Evolutionary conservation across 2,888 invertebrate genomes (phyloP).

Genomic region (Drosophila trichaetosa): DNA sequence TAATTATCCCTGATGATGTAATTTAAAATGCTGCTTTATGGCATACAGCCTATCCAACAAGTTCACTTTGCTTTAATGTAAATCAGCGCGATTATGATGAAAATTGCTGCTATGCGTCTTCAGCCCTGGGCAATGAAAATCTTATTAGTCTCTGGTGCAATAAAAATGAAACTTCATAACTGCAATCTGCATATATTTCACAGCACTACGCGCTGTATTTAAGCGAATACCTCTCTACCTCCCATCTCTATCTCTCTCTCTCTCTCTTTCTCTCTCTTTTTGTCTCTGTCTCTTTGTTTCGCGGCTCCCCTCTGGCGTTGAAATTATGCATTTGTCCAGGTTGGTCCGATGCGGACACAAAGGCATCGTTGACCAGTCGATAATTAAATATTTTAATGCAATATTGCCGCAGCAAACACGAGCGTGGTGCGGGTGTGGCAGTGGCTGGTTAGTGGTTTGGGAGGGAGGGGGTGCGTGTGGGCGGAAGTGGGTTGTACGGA

Average conservation of each 20-base stretch:
- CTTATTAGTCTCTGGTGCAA: conserved; percentile 54
- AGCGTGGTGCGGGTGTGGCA: conserved; percentile 1
- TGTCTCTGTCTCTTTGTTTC: conserved; percentile 14
- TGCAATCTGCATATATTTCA: conserved; percentile 57
- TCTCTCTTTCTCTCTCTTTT: not conserved
- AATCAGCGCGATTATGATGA: conserved; percentile 56
- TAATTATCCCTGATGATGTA: conserved; percentile 58
- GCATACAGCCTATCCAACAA: conserved; percentile 46
- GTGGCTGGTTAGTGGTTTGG: not conserved
- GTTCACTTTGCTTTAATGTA: conserved; percentile 48
- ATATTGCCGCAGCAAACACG: conserved; percentile 51
- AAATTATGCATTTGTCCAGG: conserved; percentile 60
- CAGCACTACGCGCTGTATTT: conserved; percentile 14
- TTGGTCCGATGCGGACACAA: conserved; percentile 41
- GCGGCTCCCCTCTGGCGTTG: conserved; percentile 43
- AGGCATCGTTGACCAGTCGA: conserved; percentile 58
- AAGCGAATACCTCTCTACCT: conserved; percentile 5
- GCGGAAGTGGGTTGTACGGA: not conserved
- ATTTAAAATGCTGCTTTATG: conserved; percentile 52
- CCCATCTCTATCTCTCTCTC: not conserved
- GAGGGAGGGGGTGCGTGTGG: not conserved
- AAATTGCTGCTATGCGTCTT: conserved; percentile 27
- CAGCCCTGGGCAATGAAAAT: conserved; percentile 31
- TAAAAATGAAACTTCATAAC: conserved; percentile 54
- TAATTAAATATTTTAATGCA: conserved; percentile 79